A percentile compares a stretch with the other conserved stretches of the same genome.
phyloP scores from a whole-genome alignment of 2,888 invertebrate genomes.

The Lucinisca nassula region DNA sequence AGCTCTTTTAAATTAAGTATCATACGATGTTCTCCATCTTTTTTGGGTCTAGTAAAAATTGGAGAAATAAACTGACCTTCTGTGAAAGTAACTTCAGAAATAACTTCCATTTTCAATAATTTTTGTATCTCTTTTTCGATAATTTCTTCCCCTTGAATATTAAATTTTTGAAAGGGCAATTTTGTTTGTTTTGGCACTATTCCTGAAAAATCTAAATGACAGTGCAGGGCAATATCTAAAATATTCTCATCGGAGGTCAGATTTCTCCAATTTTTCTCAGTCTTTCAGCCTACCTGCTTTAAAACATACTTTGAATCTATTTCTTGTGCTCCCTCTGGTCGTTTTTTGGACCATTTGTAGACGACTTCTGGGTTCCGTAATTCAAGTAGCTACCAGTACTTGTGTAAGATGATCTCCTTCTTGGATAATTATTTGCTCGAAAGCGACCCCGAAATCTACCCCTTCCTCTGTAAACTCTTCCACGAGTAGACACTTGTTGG shows the following conservation, averaged over 20 bases:
- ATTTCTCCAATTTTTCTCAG: slow-evolving; percentile 23
- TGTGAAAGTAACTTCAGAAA: slow-evolving; percentile 23
- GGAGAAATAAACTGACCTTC: slow-evolving; percentile 42
- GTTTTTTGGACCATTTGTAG: not conserved
- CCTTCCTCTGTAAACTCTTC: not conserved
- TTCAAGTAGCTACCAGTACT: no score
- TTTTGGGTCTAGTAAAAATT: slow-evolving; percentile 56
- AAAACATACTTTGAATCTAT: slow-evolving; percentile 9
- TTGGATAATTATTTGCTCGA: not conserved
- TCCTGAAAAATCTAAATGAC: slow-evolving; percentile 19
- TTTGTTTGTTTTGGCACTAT: not conserved
- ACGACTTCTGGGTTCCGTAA: no score
- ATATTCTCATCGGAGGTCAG: slow-evolving; percentile 24
- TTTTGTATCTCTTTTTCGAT: slow-evolving; percentile 38
- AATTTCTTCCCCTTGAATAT: slow-evolving; percentile 20
- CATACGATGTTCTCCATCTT: no score
- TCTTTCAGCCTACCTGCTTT: slow-evolving; percentile 27
- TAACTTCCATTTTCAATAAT: slow-evolving; percentile 26
- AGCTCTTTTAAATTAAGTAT: no score
- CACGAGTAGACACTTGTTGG: not conserved
- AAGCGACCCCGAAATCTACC: not conserved
- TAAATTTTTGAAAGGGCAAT: slow-evolving; percentile 1
- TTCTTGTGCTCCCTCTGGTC: not conserved
- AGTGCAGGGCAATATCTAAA: slow-evolving; percentile 14
- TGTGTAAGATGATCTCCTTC: no score